These are phyloP conservation scores for Nansenia antarctica DNA, from an alignment of 2,113 vertebrate species.

Conservation along the genomic window DNA sequence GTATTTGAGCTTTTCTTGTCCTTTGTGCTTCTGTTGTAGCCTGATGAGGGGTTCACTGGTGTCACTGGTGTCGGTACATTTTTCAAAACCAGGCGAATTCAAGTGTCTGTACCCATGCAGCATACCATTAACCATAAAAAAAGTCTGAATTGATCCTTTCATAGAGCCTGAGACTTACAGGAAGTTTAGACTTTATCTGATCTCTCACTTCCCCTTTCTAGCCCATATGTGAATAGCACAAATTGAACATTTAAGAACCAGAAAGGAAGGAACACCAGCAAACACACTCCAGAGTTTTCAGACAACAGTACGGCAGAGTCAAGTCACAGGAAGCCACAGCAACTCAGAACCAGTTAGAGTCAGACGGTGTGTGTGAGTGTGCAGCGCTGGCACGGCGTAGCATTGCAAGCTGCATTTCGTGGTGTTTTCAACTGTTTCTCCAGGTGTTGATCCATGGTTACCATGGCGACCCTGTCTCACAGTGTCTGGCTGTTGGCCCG, in stretches of 20 bases:
- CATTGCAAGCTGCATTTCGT: slow-evolving; percentile 39
- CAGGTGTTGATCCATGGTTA: slow-evolving; percentile 84
- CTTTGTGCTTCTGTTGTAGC: too few species aligned
- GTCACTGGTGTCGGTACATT: not conserved
- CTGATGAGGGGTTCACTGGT: too few species aligned
- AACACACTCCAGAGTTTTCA: not conserved
- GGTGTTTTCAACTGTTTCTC: slow-evolving; percentile 83
- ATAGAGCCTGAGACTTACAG: too few species aligned
- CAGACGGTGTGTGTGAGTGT: slow-evolving; percentile 49
- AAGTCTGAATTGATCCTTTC: too few species aligned
- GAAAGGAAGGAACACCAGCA: too few species aligned
- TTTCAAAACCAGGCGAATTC: too few species aligned
- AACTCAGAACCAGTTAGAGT: slow-evolving; percentile 47
- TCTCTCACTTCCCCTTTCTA: not conserved
- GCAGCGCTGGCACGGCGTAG: slow-evolving; percentile 50
- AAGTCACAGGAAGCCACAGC: not conserved
- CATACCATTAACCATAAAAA: too few species aligned
- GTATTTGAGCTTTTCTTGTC: too few species aligned
- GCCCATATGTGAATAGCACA: not conserved
- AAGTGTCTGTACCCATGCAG: too few species aligned
- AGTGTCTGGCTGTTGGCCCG: slow-evolving; percentile 83
- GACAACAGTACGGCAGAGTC: not conserved
- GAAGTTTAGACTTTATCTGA: too few species aligned
- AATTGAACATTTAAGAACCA: not conserved
- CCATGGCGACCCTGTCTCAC: slow-evolving; percentile 83